These are phyloP conservation scores for Lordiphosa clarofinis DNA, from an alignment of 1,140 invertebrate species.

Conservation along the genomic window DNA sequence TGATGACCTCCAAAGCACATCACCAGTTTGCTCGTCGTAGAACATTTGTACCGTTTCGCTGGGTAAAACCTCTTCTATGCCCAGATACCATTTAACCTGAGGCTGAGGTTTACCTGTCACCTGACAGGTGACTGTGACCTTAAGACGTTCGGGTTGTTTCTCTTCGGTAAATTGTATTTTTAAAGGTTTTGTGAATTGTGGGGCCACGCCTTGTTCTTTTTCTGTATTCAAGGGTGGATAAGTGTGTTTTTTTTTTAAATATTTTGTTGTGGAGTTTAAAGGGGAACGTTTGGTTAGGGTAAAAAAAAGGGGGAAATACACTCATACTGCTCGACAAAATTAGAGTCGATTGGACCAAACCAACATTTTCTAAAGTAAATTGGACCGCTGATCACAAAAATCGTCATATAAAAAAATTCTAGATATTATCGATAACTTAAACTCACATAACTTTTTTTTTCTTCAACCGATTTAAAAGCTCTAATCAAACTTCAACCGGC, in stretches of 20 bases:
- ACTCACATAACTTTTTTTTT: too few species aligned
- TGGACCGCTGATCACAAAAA: too few species aligned
- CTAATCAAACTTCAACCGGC: too few species aligned
- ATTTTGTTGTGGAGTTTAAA: conserved; percentile 24
- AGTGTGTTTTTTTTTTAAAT: conserved; percentile 36
- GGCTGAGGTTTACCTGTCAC: conserved; percentile 89
- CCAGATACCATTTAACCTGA: conserved; percentile 90
- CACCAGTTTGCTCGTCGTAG: conserved; percentile 84
- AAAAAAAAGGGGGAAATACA: too few species aligned
- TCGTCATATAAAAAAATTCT: too few species aligned
- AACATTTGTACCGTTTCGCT: conserved; percentile 81
- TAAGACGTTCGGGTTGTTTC: conserved; percentile 84
- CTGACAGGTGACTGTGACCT: conserved; percentile 89
- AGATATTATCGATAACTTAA: too few species aligned
- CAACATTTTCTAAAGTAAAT: too few species aligned
- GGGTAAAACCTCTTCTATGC: conserved; percentile 85
- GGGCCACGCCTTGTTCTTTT: conserved; percentile 90
- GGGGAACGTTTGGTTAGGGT: too few species aligned
- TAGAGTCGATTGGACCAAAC: too few species aligned
- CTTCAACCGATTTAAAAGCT: too few species aligned
- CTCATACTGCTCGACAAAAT: too few species aligned
- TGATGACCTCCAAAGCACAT: conserved; percentile 84
- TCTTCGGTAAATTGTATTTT: conserved; percentile 83
- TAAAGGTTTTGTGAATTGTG: conserved; percentile 86
- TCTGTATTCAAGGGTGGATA: conserved; percentile 86